Conservation (phyloP, 2,888 invertebrate species). For the Rhagonycha lutea region DNA sequence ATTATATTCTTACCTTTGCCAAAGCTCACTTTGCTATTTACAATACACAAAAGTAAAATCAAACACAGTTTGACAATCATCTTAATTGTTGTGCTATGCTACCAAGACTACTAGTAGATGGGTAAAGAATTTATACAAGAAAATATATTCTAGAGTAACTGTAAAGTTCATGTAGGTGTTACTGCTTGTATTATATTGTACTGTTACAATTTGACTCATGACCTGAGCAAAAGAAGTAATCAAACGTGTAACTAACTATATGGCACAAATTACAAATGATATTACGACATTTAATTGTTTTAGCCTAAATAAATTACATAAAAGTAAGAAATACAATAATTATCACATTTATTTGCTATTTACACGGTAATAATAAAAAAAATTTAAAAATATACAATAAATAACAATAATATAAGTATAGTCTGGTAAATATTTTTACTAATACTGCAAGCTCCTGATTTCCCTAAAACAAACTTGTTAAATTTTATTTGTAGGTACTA, state of each 20-base stretch:
- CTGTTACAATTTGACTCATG: constrained; percentile 14
- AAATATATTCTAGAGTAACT: neutral
- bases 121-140: neutral
- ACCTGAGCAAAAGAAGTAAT: neutral
- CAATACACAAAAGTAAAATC: neutral
- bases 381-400: neutral
- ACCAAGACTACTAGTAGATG: neutral
- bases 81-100: neutral
- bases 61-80: neutral
- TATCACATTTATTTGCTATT: constrained; percentile 3
- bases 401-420: neutral
- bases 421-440: neutral
- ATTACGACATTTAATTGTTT: neutral
- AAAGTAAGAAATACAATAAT: neutral
- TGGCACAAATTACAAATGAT: neutral
- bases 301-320: neutral
- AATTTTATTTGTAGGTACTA: neutral
- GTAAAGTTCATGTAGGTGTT: neutral
- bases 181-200: neutral
- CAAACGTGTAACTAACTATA: neutral
- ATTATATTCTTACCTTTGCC: neutral
- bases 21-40: neutral
- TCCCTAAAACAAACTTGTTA: constrained; percentile 28
- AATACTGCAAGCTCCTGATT: constrained; percentile 18
- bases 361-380: no score